Evolutionary conservation across 1,140 invertebrate species (phyloP).

Genomic region (Caenorhabditis tropicalis): DNA sequence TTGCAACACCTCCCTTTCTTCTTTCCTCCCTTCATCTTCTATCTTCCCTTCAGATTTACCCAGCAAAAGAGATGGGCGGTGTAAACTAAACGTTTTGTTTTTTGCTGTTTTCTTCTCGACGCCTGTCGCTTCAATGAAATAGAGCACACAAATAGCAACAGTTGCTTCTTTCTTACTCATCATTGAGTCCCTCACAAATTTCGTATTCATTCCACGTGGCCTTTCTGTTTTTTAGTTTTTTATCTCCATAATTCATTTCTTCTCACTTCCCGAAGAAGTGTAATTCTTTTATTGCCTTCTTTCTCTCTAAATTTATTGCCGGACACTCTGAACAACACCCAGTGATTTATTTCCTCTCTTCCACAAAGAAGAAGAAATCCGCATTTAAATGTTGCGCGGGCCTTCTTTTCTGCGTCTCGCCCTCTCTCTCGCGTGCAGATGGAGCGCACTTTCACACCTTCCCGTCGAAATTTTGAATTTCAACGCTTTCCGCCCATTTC

Average conservation of each 20-base stretch:
- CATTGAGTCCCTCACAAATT: too few relatives aligned
- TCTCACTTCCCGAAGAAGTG: background rate
- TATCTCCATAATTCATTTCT: background rate
- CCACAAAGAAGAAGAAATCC: background rate
- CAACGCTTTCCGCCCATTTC: background rate
- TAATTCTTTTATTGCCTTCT: constrained; percentile 34
- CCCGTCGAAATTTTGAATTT: background rate
- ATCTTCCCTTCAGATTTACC: background rate
- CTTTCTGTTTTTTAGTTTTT: too few relatives aligned
- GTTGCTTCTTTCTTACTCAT: background rate
- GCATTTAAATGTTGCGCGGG: background rate
- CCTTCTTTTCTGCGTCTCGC: background rate
- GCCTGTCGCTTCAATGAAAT: background rate
- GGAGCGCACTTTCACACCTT: background rate
- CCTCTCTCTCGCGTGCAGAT: background rate
- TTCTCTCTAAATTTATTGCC: background rate
- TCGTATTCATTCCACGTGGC: too few relatives aligned
- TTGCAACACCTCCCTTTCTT: background rate
- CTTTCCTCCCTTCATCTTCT: background rate
- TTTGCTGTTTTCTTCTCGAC: background rate
- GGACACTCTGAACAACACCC: background rate
- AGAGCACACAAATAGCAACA: constrained; percentile 1
- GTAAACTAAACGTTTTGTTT: constrained; percentile 30
- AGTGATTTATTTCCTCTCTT: background rate
- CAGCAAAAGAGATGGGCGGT: background rate